Evolutionary conservation across 1,140 invertebrate species (phyloP), one percentile per base, ranked within the genome.

Genomic region (Dendroctonus ponderosae): DNA sequence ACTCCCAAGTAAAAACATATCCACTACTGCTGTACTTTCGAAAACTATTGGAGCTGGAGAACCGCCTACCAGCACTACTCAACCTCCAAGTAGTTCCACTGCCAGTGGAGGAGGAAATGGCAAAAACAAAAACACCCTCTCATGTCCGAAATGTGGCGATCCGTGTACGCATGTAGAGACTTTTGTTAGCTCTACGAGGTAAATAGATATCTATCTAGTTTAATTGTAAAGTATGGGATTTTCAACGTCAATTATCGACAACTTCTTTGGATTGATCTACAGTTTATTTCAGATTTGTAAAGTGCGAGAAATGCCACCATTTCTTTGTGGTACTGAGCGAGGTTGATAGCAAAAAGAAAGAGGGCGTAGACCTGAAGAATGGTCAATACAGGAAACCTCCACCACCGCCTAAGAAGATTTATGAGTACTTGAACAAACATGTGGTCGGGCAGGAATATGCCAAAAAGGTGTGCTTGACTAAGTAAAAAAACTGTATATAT

Each of bases 361-460:
- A 95, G 68, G 88, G 85, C 77, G 81, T 85, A 71, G 85, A 88
- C 74, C 82, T 84, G 78, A 82, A 88, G 79, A 80, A 77, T 74
- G 85, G 84, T 46, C 86, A 86, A 72, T 85, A 76, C 75, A 88
- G 87, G 73, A 92, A 92, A 79, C 91, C 92, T 12, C 94, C 94
- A 12, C 94, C 95, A 0, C 92, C 92, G 8, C 94, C 94, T 0
- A 96, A 96, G 81, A 97, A 97, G 87, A 98, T 99, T 68, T 96
- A 91, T 81, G 91, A 96, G 74, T 98, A 94, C 81, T 82, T 99
- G 41, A 93, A 98, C 79, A 92, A 91, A 75, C 94, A 96, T 82
- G 96, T 99, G 12, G 89, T 99, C n/a, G 97, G 97, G 0, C 97
- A 99, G 82, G 92, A 98, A 70, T 87, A 92, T 80, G 97, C 97